Base-by-base conservation (phyloP, 2,797 vertebrate species). In the Ciconia nigra region DNA sequence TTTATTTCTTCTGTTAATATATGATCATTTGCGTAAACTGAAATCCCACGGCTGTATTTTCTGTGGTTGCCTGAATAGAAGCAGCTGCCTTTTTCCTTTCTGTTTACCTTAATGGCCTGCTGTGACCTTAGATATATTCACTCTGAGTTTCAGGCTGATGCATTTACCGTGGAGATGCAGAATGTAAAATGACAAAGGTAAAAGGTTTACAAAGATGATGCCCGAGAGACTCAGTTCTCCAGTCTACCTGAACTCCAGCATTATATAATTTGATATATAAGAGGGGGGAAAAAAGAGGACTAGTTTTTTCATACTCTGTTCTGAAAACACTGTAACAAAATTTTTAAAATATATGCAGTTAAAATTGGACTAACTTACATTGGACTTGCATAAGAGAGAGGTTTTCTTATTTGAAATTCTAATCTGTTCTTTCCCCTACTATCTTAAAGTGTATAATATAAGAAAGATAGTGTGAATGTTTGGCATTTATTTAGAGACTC, bases 331-430 rank as follows among this genome's bases (percentile, higher is more conserved):
- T 22, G 17, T 39, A 61, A 44, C 21, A 69, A 63, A 16, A 10
- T 42, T 15, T 17, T 39, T 10, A 0, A 31, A 81, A 65, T 15
- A 6, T 44, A 18, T 49, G 44, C 63, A 57, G 51, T 73, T 85
- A 70, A 74, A 72, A 66, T 62, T 62, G 62, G 49, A 21, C 42
- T 61, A 26, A 58, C 44, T 28, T 46, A 22, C n/a, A 15, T 20
- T 29, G 55, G 44, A 59, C 69, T 87, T 91, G 59, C 51, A 15
- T 66, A 25, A 61, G 52, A 90, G 78, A 83, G 9, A 25, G 1
- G 25, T 79, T 91, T 78, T 88, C 87, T 46, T 67, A 13, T 83
- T 94, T 94, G 84, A 95, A 95, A 95, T 88, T 90, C 78, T 71
- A 81, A 77, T 89, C 89, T 57, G 21, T 83, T 82, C 76, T 63